Percentiles rank a stretch among this genome's conserved stretches.
Evolutionary conservation across 2,888 invertebrate species (phyloP).

Genomic region (Drosophila buzzatii): DNA sequence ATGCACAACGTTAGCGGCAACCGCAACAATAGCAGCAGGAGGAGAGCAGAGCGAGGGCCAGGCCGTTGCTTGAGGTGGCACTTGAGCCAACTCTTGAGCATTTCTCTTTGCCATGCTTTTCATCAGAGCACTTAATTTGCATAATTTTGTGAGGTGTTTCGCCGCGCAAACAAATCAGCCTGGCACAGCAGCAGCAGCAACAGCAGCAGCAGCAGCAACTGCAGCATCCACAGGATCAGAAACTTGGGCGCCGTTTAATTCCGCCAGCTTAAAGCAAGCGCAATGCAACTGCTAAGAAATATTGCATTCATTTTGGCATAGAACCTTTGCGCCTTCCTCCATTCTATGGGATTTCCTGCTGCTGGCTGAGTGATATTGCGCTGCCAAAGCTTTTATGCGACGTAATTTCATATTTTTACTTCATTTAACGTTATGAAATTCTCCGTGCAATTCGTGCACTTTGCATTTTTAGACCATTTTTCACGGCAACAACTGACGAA

Average conservation of each 20-base stretch:
- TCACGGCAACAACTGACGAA: slow-evolving; percentile 58
- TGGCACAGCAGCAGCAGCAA: slow-evolving; percentile 9
- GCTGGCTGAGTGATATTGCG: slow-evolving; percentile 26
- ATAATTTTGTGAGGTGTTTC: slow-evolving; percentile 72
- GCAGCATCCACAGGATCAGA: slow-evolving; percentile 10
- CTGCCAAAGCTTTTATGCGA: slow-evolving; percentile 50
- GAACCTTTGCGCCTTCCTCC: background rate
- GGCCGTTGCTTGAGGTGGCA: slow-evolving; percentile 20
- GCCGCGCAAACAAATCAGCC: slow-evolving; percentile 17
- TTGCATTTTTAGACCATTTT: slow-evolving; percentile 61
- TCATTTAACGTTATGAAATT: slow-evolving; percentile 75
- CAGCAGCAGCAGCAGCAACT: slow-evolving; percentile 13
- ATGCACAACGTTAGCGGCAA: slow-evolving; percentile 32
- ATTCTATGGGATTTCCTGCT: background rate
- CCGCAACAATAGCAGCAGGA: slow-evolving; percentile 28
- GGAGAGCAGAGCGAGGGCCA: slow-evolving; percentile 25
- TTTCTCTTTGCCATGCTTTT: slow-evolving; percentile 65
- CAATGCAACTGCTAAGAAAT: slow-evolving; percentile 56
- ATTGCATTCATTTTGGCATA: slow-evolving; percentile 38
- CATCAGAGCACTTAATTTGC: slow-evolving; percentile 79
- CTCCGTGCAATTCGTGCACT: slow-evolving; percentile 59
- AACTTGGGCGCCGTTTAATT: slow-evolving; percentile 60
- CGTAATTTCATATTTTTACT: slow-evolving; percentile 71
- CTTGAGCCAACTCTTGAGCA: slow-evolving; percentile 55
- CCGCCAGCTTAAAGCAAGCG: slow-evolving; percentile 69